phyloP scores from a whole-genome alignment of 1,140 invertebrate genomes.

The Bursaphelenchus mucronatus region DNA sequence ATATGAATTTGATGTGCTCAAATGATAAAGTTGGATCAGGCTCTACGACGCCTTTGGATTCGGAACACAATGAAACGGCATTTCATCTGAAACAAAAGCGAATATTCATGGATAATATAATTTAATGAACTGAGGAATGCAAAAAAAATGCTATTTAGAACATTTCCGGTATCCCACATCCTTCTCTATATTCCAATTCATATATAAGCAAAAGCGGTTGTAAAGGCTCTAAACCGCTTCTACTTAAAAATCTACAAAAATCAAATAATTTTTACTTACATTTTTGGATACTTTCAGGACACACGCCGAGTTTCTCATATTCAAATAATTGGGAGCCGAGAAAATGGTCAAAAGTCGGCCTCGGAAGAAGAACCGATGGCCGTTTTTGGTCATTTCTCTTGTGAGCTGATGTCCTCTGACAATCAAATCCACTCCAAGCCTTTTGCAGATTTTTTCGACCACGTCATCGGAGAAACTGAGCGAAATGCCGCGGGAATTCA shows the following conservation, averaged over 20 bases:
- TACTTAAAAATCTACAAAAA: neutral
- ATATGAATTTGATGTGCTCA: too few species aligned
- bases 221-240: too few species aligned
- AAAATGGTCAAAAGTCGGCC: slow-evolving; percentile 31
- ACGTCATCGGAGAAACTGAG: slow-evolving; percentile 35
- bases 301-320: slow-evolving; percentile 22
- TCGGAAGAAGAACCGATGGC: slow-evolving; percentile 26
- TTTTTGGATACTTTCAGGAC: slow-evolving; percentile 29
- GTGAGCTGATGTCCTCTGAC: slow-evolving; percentile 30
- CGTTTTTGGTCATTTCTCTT: neutral
- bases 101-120: neutral
- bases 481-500: slow-evolving; percentile 40
- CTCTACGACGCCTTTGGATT: neutral
- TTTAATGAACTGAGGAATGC: too few species aligned
- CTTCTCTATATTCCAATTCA: too few species aligned
- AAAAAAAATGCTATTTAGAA: too few species aligned
- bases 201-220: too few species aligned
- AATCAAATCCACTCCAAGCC: slow-evolving; percentile 20
- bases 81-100: slow-evolving; percentile 13
- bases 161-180: too few species aligned
- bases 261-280: neutral
- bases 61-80: slow-evolving; percentile 23
- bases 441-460: slow-evolving; percentile 28
- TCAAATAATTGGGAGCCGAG: slow-evolving; percentile 33
- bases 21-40: neutral